phyloP scores from a whole-genome alignment of 92 coral and sea anemone species.

The Phenganax subtilis region DNA sequence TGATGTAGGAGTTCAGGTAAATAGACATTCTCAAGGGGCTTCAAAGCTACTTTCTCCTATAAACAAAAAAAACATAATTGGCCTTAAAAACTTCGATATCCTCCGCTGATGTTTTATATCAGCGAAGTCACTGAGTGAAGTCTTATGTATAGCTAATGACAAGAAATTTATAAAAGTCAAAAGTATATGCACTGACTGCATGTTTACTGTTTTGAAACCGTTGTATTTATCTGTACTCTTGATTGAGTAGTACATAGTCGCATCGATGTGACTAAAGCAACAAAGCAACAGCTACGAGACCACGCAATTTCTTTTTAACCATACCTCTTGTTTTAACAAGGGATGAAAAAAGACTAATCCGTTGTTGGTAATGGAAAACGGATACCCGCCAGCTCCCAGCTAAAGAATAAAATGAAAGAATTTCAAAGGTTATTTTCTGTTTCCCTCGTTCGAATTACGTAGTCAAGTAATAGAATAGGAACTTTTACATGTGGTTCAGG shows the following conservation, averaged over 20 bases:
- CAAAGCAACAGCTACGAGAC: neutral
- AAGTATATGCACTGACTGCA: no score
- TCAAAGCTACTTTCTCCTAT: neutral
- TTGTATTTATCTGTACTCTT: slow-evolving; percentile 16
- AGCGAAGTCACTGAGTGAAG: no score
- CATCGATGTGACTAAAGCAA: neutral
- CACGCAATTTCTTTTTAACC: neutral
- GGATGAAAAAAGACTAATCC: slow-evolving; percentile 93
- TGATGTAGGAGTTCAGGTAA: slow-evolving; percentile 13
- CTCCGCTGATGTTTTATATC: neutral
- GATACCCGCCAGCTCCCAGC: slow-evolving; percentile 92
- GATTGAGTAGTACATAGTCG: slow-evolving; percentile 27
- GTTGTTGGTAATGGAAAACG: slow-evolving; percentile 88
- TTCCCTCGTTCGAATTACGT: neutral
- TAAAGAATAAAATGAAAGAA: slow-evolving; percentile 8
- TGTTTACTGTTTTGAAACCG: neutral
- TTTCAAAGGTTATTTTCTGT: neutral
- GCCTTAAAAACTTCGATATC: neutral
- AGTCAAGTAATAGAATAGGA: neutral
- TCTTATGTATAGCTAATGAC: no score
- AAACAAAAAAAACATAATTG: neutral
- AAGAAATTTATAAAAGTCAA: no score
- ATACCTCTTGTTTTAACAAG: slow-evolving; percentile 60
- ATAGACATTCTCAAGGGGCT: slow-evolving; percentile 8
- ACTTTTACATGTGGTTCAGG: slow-evolving; percentile 61